Percentiles rank a stretch among this genome's conserved stretches.
These are phyloP conservation scores for Myrmophylax atrothorax DNA, from an alignment of 2,113 vertebrate genomes.

Conservation along the genomic window DNA sequence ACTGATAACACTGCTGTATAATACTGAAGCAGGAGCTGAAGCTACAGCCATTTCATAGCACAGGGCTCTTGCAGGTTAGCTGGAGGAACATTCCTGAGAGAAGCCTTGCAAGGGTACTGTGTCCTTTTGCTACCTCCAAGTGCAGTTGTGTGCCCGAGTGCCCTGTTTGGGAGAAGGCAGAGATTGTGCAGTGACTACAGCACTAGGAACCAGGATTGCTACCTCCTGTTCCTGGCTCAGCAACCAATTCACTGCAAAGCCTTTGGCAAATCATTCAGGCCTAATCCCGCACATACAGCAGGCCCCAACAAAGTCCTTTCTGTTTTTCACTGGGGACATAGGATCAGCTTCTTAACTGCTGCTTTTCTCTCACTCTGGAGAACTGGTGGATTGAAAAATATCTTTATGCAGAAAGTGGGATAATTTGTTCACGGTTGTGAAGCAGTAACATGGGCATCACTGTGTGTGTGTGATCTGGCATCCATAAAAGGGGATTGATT, in stretches of 20 bases:
- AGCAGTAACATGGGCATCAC: background rate
- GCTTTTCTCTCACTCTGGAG: background rate
- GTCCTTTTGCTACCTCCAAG: background rate
- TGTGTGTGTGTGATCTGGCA: background rate
- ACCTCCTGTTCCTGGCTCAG: background rate
- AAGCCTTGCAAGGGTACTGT: background rate
- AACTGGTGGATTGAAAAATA: background rate
- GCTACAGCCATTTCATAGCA: background rate
- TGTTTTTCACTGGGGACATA: background rate
- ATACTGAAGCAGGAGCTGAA: background rate
- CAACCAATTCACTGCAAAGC: background rate
- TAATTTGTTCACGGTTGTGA: background rate
- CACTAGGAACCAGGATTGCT: background rate
- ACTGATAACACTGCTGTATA: background rate
- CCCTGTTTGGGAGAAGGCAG: background rate
- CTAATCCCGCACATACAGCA: background rate
- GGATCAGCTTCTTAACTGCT: background rate
- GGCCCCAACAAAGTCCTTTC: background rate
- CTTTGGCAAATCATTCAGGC: background rate
- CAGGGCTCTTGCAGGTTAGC: background rate
- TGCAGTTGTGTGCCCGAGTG: background rate
- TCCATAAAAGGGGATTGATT: background rate
- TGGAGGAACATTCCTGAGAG: background rate
- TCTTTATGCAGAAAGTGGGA: background rate
- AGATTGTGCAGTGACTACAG: accelerated